phyloP scores from a whole-genome alignment of 2,888 invertebrate species.

The Melitaea athalia region DNA sequence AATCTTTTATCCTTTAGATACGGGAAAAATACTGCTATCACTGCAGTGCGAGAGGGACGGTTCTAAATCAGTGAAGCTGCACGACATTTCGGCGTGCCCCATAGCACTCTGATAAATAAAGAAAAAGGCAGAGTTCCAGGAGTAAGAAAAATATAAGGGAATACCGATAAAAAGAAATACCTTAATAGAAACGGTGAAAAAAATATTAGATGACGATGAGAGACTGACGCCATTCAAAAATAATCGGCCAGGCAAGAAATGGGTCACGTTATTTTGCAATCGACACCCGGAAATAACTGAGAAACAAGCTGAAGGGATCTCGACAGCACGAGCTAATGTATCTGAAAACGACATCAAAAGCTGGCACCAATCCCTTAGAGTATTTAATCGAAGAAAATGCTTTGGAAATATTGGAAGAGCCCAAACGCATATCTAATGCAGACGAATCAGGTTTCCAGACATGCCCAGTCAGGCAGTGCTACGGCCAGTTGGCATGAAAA shows the following conservation, averaged over 20 bases:
- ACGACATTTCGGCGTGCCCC: constrained; percentile 13
- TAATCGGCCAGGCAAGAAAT: constrained; percentile 42
- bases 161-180: constrained; percentile 7
- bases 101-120: constrained; percentile 17
- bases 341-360: constrained; percentile 46
- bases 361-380: constrained; percentile 48
- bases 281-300: constrained; percentile 44
- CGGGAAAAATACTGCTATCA: no score
- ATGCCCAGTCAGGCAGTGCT: constrained; percentile 47
- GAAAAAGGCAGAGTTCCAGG: constrained; percentile 6
- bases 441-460: constrained; percentile 46
- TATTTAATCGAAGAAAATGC: constrained; percentile 41
- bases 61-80: constrained; percentile 11
- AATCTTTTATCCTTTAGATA: no score
- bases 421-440: constrained; percentile 45
- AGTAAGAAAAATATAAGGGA: constrained; percentile 8
- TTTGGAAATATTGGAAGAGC: constrained; percentile 43
- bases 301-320: constrained; percentile 40
- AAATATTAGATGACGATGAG: constrained; percentile 7
- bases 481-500: constrained; percentile 45
- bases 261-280: constrained; percentile 47
- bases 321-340: constrained; percentile 46
- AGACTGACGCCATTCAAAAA: constrained; percentile 29
- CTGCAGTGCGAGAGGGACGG: constrained; percentile 13
- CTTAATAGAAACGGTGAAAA: constrained; percentile 7